These are phyloP conservation scores for Illadopsis cleaveri DNA, from an alignment of 2,113 vertebrate genomes.

Conservation along the genomic window DNA sequence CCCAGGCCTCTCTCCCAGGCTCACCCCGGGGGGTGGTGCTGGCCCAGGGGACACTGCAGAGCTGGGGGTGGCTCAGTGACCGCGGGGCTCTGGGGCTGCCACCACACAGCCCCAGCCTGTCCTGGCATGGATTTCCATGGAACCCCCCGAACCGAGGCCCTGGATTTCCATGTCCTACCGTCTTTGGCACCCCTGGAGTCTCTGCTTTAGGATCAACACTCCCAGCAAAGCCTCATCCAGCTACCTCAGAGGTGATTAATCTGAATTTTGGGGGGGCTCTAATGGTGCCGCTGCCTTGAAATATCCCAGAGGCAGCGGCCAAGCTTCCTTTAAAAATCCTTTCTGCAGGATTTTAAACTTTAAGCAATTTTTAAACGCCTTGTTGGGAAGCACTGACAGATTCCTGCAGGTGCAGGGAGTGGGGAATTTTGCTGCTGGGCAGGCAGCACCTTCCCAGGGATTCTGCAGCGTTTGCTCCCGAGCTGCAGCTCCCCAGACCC, in stretches of 20 bases:
- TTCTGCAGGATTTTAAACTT: background rate
- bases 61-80: rapidly evolving
- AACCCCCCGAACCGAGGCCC: too few species aligned
- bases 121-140: too few species aligned
- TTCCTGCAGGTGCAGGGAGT: background rate
- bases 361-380: rapidly evolving
- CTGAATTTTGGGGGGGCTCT: background rate
- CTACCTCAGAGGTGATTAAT: background rate
- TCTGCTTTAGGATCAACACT: rapidly evolving
- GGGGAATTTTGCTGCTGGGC: background rate
- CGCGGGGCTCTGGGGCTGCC: background rate
- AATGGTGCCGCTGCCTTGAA: background rate
- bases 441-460: rapidly evolving
- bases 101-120: background rate
- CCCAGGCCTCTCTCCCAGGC: background rate
- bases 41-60: rapidly evolving
- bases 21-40: background rate
- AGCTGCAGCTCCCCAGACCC: background rate
- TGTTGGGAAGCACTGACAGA: background rate
- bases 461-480: rapidly evolving
- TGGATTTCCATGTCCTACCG: background rate
- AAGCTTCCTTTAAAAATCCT: background rate
- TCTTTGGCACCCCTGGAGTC: rapidly evolving
- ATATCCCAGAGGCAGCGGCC: background rate
- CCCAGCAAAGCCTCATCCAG: background rate